Evolutionary conservation across 2,797 vertebrate genomes (phyloP).

Genomic region (Phataginus tricuspis): DNA sequence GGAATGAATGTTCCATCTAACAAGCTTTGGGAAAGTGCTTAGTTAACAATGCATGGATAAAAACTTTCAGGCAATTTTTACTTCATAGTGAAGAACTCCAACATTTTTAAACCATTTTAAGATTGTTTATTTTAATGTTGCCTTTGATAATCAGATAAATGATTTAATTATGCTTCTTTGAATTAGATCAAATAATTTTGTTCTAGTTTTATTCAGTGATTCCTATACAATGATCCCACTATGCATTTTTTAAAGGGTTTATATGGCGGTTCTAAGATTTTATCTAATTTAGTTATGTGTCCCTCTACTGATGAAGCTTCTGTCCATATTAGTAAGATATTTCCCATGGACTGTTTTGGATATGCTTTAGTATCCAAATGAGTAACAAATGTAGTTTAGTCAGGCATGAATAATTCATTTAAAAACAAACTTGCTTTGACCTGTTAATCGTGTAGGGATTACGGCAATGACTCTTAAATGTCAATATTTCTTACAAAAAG

Average conservation of each 20-base stretch:
- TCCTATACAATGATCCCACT: neutral
- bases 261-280: constrained; percentile 13
- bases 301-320: neutral
- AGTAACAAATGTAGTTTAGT: constrained; percentile 28
- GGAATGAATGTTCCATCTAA: neutral
- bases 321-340: neutral
- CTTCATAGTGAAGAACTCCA: constrained; percentile 18
- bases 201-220: constrained; percentile 23
- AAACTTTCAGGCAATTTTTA: neutral
- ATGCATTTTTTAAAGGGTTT: neutral
- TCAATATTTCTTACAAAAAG: neutral
- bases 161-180: constrained; percentile 19
- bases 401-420: constrained; percentile 56
- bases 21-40: neutral
- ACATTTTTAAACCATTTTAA: constrained; percentile 29
- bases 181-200: constrained; percentile 36
- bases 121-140: constrained; percentile 39
- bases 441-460: neutral
- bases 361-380: constrained; percentile 31
- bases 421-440: neutral
- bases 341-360: neutral
- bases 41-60: neutral
- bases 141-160: constrained; percentile 42
- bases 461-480: neutral
- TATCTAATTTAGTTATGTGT: neutral